Base-by-base conservation (phyloP, 1,140 invertebrate species). In the Parapsyche elsis region DNA sequence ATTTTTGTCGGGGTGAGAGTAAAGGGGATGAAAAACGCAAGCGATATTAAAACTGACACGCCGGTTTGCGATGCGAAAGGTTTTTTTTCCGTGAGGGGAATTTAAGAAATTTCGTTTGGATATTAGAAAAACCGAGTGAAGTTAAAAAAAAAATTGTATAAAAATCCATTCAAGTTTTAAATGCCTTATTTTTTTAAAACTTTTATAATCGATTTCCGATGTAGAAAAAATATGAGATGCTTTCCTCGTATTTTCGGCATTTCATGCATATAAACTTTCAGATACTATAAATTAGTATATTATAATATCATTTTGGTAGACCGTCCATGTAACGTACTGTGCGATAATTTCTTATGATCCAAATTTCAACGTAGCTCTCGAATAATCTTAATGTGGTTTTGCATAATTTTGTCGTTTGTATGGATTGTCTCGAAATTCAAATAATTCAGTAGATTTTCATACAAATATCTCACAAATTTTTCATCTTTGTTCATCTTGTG, bases 1-100 rank as follows among this genome's bases (percentile, higher is more conserved):
- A 75, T 75, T 75, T 75, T 75, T 75, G n/a, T 26, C 70, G 21
- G 30, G 70, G 30, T 21, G 61, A 26, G 21, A 67, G 21, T 30
- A 21, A 10, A 46, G 30, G 71, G 38, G 71, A 73, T 67, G 64
- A 30, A 67, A 67, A 67, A 67, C 21, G 57, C 16, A 12, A 23
- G 64, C 24, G 71, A 73, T 49, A 49, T 73, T 73, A 73, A 73
- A 73, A 73, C 45, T 46, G 71, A 73, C 71, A 73, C 45, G 26
- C 44, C 67, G 24, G n/a, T 23, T 53, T 19, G 14, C 14, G 16
- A 67, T 24, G 64, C 5, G 23, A 53, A 53, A 12, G 23, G 21
- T 64, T 64, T 59, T 61, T 61, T 61, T 67, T 67, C 5, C 64
- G 12, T 23, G 64, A 26, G 21, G 19, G 24, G 24, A 19, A 67